Conservation (phyloP, 2,113 vertebrate genomes). For the Dasyornis broadbenti region DNA sequence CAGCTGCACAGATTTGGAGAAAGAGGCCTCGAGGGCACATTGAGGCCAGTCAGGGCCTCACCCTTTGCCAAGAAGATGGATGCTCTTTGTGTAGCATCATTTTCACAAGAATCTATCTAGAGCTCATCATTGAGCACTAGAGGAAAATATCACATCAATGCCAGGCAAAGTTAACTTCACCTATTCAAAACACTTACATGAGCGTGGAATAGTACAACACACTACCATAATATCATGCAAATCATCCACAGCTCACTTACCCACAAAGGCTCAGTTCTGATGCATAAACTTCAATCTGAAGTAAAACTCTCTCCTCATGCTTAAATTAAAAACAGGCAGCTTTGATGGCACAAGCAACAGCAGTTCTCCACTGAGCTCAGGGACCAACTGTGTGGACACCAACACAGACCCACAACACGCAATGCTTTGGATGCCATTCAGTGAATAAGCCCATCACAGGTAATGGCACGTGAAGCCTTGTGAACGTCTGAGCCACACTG, state of each 20-base stretch:
- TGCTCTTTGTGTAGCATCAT: background rate
- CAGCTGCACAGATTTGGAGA: background rate
- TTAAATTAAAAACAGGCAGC: background rate
- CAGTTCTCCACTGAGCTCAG: background rate
- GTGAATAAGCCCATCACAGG: fast-evolving
- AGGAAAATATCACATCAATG: background rate
- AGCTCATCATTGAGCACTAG: background rate
- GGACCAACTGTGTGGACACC: background rate
- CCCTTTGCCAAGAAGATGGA: background rate
- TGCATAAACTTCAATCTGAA: background rate
- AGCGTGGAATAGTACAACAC: background rate
- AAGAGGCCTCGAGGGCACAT: background rate
- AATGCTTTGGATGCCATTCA: background rate
- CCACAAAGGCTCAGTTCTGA: background rate
- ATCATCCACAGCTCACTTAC: fast-evolving
- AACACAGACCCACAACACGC: background rate
- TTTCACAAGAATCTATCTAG: background rate
- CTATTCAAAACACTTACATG: background rate
- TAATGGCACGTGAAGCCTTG: background rate
- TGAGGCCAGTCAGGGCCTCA: background rate
- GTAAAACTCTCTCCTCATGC: background rate
- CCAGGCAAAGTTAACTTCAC: background rate
- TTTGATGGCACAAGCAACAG: background rate
- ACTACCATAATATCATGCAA: background rate
- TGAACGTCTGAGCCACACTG: fast-evolving